Evolutionary conservation across 1,140 invertebrate genomes (phyloP).

Genomic region (Anastrepha ludens): DNA sequence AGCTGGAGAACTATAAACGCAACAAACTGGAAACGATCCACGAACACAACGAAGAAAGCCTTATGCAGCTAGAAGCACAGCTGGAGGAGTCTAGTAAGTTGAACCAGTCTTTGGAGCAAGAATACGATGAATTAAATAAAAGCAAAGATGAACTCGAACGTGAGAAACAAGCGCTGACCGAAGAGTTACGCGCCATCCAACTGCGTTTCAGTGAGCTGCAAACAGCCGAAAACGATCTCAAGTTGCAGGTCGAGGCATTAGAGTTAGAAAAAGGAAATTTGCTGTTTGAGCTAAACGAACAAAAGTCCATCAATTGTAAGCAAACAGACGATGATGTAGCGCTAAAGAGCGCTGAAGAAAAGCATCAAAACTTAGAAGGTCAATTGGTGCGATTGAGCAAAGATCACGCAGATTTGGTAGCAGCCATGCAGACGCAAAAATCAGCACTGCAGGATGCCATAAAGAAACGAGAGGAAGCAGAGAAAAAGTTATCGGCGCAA

Average conservation of each 20-base stretch:
- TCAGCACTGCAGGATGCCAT: conserved; percentile 53
- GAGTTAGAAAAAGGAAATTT: conserved; percentile 66
- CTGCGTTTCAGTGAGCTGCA: conserved; percentile 36
- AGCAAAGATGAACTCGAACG: conserved; percentile 71
- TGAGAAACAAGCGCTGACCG: conserved; percentile 73
- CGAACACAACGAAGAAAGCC: conserved; percentile 81
- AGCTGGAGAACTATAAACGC: conserved; percentile 78
- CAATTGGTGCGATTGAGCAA: conserved; percentile 58
- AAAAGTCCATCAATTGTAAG: conserved; percentile 75
- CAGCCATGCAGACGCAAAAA: conserved; percentile 58
- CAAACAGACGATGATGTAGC: conserved; percentile 65
- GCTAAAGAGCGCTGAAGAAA: conserved; percentile 67
- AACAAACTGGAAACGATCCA: conserved; percentile 80
- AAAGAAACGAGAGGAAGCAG: conserved; percentile 53
- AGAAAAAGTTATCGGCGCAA: conserved; percentile 40
- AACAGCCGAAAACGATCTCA: conserved; percentile 37
- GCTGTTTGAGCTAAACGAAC: conserved; percentile 67
- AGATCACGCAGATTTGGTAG: conserved; percentile 58
- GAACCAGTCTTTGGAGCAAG: conserved; percentile 75
- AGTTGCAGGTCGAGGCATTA: conserved; percentile 57
- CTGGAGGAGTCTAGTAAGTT: conserved; percentile 76
- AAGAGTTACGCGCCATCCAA: conserved; percentile 60
- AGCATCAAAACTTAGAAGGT: conserved; percentile 61
- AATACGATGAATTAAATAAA: conserved; percentile 73
- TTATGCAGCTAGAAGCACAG: conserved; percentile 78